phyloP scores from a whole-genome alignment of 2,113 vertebrate species.

The Pitta sordida region DNA sequence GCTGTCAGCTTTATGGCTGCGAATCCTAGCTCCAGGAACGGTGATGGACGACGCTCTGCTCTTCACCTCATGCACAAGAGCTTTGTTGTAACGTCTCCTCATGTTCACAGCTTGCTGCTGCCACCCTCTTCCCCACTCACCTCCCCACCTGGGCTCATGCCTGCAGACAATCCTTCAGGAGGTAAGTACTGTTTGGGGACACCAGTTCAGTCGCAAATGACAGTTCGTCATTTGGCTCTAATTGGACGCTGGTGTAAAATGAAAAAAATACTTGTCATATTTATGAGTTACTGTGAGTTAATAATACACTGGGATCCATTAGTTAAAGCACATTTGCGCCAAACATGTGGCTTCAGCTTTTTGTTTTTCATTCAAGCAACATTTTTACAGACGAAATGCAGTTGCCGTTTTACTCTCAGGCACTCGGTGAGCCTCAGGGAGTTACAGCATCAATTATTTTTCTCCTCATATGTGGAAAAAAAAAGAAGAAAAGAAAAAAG shows the following conservation, averaged over 20 bases:
- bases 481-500: not conserved
- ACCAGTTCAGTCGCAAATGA: slow-evolving; percentile 10
- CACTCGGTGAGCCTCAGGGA: slow-evolving; percentile 1
- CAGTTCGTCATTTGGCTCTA: slow-evolving; percentile 49
- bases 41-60: slow-evolving; percentile 63
- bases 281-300: slow-evolving; percentile 72
- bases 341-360: slow-evolving; percentile 60
- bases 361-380: slow-evolving; percentile 41
- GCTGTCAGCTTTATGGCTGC: slow-evolving; percentile 61
- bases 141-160: not conserved
- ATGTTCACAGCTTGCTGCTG: slow-evolving; percentile 72
- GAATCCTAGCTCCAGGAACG: slow-evolving; percentile 42
- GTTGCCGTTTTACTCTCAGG: not conserved
- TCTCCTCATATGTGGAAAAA: not conserved
- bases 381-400: slow-evolving; percentile 40
- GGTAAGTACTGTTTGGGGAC: slow-evolving; percentile 45
- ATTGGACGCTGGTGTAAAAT: slow-evolving; percentile 67
- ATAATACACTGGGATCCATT: slow-evolving; percentile 69
- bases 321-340: slow-evolving; percentile 64
- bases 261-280: slow-evolving; percentile 72
- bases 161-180: slow-evolving; percentile 58
- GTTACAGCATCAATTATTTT: slow-evolving; percentile 51
- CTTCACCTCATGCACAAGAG: slow-evolving; percentile 33
- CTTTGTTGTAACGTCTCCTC: slow-evolving; percentile 58
- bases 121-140: slow-evolving; percentile 40